These are phyloP conservation scores for Scolanthus callimorphus DNA, from an alignment of 92 coral and sea anemone species.

Conservation along the genomic window DNA sequence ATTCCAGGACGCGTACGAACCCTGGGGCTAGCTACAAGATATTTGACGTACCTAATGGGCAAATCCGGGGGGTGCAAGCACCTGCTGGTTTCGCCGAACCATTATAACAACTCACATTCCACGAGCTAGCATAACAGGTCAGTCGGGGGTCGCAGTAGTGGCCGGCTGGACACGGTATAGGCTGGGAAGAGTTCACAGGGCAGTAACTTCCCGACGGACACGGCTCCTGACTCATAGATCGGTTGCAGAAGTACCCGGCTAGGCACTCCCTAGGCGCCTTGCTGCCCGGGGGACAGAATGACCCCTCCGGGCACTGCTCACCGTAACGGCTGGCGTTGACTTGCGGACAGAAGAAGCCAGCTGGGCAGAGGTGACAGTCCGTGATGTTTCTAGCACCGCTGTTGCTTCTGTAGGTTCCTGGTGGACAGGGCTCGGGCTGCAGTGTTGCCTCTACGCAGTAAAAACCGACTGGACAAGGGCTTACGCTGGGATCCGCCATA, in stretches of 20 bases:
- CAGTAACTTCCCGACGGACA: slow-evolving; percentile 92
- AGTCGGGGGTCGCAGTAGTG: slow-evolving; percentile 77
- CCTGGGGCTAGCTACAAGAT: no score
- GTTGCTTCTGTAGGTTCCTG: slow-evolving; percentile 81
- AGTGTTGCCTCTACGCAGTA: slow-evolving; percentile 80
- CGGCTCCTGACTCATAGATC: slow-evolving; percentile 70
- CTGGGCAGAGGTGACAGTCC: slow-evolving; percentile 89
- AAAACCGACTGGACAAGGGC: slow-evolving; percentile 91
- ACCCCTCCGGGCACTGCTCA: slow-evolving; percentile 76
- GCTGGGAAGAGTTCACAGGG: slow-evolving; percentile 66
- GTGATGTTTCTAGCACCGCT: slow-evolving; percentile 67
- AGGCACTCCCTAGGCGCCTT: slow-evolving; percentile 64
- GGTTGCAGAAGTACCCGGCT: slow-evolving; percentile 82
- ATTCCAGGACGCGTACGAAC: no score
- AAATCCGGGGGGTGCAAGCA: slow-evolving; percentile 78
- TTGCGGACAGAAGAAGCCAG: slow-evolving; percentile 73
- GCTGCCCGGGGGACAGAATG: slow-evolving; percentile 88
- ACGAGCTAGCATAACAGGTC: slow-evolving; percentile 49
- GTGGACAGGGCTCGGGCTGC: slow-evolving; percentile 77
- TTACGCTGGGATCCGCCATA: slow-evolving; percentile 56
- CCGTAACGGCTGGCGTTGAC: slow-evolving; percentile 75
- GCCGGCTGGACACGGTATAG: slow-evolving; percentile 79
- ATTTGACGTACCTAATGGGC: slow-evolving; percentile 68
- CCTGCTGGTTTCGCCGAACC: slow-evolving; percentile 59
- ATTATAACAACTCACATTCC: slow-evolving; percentile 48